Evolutionary conservation across 2,888 invertebrate species (phyloP).

Genomic region (Acrobasis repandana): DNA sequence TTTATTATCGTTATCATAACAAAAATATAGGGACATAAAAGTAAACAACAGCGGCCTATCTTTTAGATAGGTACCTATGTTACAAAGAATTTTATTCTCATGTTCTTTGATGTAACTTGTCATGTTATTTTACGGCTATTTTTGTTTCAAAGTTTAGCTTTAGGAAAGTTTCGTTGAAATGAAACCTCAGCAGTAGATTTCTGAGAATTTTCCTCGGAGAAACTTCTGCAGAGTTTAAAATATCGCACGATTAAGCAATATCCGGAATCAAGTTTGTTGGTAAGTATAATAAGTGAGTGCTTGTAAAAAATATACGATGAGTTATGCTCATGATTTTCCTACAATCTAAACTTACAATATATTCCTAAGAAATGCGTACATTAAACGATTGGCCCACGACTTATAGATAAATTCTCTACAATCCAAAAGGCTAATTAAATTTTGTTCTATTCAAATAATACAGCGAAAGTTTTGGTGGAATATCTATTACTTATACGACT

Average conservation of each 20-base stretch:
- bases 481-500: too few relatives aligned
- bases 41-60: not conserved
- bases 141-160: not conserved
- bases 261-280: not conserved
- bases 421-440: too few relatives aligned
- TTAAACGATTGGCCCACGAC: too few relatives aligned
- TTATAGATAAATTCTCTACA: too few relatives aligned
- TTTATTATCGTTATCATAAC: not conserved
- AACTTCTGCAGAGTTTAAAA: not conserved
- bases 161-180: not conserved
- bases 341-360: too few relatives aligned
- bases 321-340: too few relatives aligned
- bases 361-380: too few relatives aligned
- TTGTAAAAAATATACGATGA: too few relatives aligned
- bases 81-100: constrained; percentile 3
- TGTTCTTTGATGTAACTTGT: constrained; percentile 3
- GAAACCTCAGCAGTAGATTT: not conserved
- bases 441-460: too few relatives aligned
- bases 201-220: not conserved
- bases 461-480: too few relatives aligned
- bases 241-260: not conserved
- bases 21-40: not conserved
- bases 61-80: not conserved
- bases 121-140: not conserved
- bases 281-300: not conserved